Percentiles rank a stretch among this genome's conserved stretches.
Evolutionary conservation across 2,113 vertebrate genomes (phyloP).

Genomic region (Cynocephalus volans): DNA sequence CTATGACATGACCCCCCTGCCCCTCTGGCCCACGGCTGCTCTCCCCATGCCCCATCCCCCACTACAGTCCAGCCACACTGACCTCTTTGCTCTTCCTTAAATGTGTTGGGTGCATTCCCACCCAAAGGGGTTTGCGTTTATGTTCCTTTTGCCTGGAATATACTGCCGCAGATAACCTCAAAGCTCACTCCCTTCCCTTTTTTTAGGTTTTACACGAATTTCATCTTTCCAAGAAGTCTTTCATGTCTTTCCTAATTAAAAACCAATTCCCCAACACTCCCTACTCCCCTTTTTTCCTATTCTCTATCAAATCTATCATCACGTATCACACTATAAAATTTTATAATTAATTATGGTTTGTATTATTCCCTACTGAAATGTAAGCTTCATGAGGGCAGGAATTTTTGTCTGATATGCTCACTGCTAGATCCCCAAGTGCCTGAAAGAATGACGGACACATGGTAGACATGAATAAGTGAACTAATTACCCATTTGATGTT

Average conservation of each 20-base stretch:
- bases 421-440: not conserved
- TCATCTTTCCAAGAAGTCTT: not conserved
- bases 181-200: not conserved
- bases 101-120: not conserved
- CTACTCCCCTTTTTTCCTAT: not conserved
- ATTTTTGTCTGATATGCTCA: not conserved
- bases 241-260: not conserved
- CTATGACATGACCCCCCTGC: no score
- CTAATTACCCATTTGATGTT: not conserved
- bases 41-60: rapidly evolving
- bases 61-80: not conserved
- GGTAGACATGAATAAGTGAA: not conserved
- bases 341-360: not conserved
- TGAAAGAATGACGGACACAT: not conserved
- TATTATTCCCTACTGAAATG: not conserved
- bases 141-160: not conserved
- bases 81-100: not conserved
- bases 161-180: not conserved
- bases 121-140: not conserved
- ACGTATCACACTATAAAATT: not conserved
- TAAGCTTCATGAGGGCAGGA: not conserved
- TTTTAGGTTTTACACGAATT: not conserved
- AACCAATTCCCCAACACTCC: not conserved
- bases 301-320: not conserved
- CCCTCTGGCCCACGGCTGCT: not conserved